phyloP scores from a whole-genome alignment of 64 coral and sea anemone genomes.

The Stichodactyla mertensii region DNA sequence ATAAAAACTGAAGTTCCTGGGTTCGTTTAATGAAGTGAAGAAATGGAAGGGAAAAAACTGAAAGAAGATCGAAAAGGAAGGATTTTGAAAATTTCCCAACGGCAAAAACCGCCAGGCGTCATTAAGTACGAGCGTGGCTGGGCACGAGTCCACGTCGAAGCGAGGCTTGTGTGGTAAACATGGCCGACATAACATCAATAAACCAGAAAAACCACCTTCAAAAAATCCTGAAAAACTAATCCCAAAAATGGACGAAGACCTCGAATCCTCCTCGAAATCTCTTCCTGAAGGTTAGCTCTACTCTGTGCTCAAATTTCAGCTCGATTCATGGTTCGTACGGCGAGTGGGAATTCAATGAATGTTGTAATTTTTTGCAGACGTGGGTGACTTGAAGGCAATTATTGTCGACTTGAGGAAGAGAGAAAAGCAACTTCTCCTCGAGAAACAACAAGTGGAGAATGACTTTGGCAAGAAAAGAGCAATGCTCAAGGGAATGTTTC shows the following conservation, averaged over 20 bases:
- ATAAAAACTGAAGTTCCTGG: not conserved
- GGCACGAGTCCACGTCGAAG: not conserved
- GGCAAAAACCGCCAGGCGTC: not conserved
- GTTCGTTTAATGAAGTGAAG: not conserved
- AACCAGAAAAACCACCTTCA: not conserved
- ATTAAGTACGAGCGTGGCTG: not conserved
- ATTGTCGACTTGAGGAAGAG: slow-evolving; percentile 38
- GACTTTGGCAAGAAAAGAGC: slow-evolving; percentile 95
- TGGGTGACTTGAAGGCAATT: slow-evolving; percentile 46
- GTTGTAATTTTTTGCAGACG: slow-evolving; percentile 33
- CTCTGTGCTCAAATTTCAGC: not conserved
- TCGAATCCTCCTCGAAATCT: slow-evolving; percentile 13
- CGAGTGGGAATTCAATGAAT: not conserved
- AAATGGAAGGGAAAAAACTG: not conserved
- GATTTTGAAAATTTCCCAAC: not conserved
- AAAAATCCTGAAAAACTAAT: not conserved
- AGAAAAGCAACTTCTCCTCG: slow-evolving; percentile 54
- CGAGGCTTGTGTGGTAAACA: slow-evolving; percentile 32
- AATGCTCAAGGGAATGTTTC: slow-evolving; percentile 79
- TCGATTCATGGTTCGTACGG: not conserved
- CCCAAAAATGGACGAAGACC: slow-evolving; percentile 15
- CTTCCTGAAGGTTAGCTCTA: slow-evolving; percentile 34
- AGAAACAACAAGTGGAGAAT: slow-evolving; percentile 71
- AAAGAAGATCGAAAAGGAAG: not conserved
- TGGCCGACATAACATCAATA: slow-evolving; percentile 8